Evolutionary conservation across 2,888 invertebrate genomes (phyloP).

Genomic region (Petrolisthes cinctipes): DNA sequence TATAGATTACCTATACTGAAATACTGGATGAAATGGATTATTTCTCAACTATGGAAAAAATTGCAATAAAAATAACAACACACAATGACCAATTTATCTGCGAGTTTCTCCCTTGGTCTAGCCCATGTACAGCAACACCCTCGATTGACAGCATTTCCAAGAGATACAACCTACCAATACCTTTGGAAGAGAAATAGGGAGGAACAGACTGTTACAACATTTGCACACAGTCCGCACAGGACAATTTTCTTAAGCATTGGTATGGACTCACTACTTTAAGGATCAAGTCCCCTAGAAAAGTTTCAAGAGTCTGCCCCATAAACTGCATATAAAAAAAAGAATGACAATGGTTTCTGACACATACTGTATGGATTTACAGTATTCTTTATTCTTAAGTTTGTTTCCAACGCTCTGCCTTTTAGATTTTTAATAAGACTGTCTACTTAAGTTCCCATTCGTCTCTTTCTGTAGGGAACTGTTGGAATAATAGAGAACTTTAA

Average conservation of each 20-base stretch:
- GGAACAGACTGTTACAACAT: not conserved
- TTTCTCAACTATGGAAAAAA: too few species aligned
- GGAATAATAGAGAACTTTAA: not conserved
- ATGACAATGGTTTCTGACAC: too few species aligned
- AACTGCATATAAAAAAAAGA: not conserved
- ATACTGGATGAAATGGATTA: not conserved
- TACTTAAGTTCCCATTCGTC: constrained; percentile 57
- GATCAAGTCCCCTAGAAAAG: not conserved
- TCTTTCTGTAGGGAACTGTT: constrained; percentile 52
- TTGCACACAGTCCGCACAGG: not conserved
- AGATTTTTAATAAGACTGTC: not conserved
- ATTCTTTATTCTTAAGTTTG: not conserved
- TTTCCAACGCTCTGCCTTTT: not conserved
- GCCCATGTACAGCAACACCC: not conserved
- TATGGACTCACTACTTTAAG: constrained; percentile 42
- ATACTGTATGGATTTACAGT: too few species aligned
- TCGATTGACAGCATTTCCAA: not conserved
- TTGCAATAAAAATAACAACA: too few species aligned
- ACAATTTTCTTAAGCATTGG: constrained; percentile 54
- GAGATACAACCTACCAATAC: not conserved
- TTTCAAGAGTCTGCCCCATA: constrained; percentile 14
- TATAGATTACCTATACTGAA: not conserved
- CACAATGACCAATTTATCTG: not conserved
- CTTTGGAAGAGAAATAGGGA: not conserved
- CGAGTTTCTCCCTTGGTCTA: not conserved